phyloP scores from a whole-genome alignment of 1,140 invertebrate genomes.

The Himalopsyche phryganea region DNA sequence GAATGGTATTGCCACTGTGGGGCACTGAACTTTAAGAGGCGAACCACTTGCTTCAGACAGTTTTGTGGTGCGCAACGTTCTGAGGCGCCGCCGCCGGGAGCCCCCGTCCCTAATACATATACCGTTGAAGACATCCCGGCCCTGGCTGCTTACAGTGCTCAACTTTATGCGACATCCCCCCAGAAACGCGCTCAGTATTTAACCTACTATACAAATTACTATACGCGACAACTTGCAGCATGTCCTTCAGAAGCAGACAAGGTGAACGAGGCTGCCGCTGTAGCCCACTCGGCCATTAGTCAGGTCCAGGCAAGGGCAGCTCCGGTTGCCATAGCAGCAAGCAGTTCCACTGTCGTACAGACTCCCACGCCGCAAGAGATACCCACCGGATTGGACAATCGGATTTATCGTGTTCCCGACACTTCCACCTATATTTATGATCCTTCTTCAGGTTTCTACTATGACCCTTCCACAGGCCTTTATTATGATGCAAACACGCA shows the following conservation, averaged over 20 bases:
- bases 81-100: constrained; percentile 41
- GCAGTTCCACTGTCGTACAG: constrained; percentile 54
- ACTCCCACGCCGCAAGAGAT: constrained; percentile 47
- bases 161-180: constrained; percentile 70
- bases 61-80: constrained; percentile 45
- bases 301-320: constrained; percentile 65
- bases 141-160: constrained; percentile 75
- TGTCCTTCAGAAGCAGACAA: constrained; percentile 52
- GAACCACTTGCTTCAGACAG: constrained; percentile 45
- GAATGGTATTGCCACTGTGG: constrained; percentile 53
- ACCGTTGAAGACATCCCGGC: constrained; percentile 68
- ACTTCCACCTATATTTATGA: constrained; percentile 90
- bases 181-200: constrained; percentile 71
- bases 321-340: constrained; percentile 47
- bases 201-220: constrained; percentile 79
- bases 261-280: constrained; percentile 81
- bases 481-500: constrained; percentile 96
- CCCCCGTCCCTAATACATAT: constrained; percentile 28
- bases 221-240: constrained; percentile 67
- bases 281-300: constrained; percentile 84
- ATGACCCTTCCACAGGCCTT: constrained; percentile 86
- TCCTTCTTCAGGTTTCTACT: constrained; percentile 94
- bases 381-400: constrained; percentile 50
- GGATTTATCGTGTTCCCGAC: constrained; percentile 68
- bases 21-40: constrained; percentile 48